These are phyloP conservation scores for Chelonia mydas DNA, from an alignment of 2,797 vertebrate species.

Conservation along the genomic window DNA sequence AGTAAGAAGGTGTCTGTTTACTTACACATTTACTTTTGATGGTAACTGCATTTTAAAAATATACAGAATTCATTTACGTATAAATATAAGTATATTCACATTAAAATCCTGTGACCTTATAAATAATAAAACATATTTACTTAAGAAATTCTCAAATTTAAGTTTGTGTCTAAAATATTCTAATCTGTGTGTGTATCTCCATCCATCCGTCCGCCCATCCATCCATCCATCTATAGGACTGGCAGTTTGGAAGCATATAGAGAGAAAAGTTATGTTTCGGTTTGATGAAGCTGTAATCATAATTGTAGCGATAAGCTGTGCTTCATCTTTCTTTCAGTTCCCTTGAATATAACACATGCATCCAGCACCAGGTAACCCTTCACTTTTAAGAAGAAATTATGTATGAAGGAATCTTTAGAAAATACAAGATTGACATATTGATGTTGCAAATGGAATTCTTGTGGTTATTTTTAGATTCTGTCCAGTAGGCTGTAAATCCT, in stretches of 20 bases:
- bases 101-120: neutral
- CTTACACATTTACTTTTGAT: neutral
- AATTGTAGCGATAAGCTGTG: neutral
- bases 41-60: neutral
- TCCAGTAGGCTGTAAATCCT: neutral
- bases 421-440: neutral
- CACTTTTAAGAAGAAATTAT: neutral
- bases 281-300: neutral
- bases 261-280: neutral
- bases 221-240: neutral
- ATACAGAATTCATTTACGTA: neutral
- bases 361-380: neutral
- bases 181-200: too few species aligned
- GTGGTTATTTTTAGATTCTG: neutral
- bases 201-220: too few species aligned
- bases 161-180: neutral
- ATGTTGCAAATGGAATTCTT: neutral
- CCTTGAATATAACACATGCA: neutral
- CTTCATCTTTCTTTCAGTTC: neutral
- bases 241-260: neutral
- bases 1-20: neutral
- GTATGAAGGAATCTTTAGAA: neutral
- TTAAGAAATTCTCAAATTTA: neutral
- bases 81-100: neutral
- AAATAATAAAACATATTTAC: neutral